Conservation (phyloP, 2,888 invertebrate species). For the Helobdella robusta region DNA sequence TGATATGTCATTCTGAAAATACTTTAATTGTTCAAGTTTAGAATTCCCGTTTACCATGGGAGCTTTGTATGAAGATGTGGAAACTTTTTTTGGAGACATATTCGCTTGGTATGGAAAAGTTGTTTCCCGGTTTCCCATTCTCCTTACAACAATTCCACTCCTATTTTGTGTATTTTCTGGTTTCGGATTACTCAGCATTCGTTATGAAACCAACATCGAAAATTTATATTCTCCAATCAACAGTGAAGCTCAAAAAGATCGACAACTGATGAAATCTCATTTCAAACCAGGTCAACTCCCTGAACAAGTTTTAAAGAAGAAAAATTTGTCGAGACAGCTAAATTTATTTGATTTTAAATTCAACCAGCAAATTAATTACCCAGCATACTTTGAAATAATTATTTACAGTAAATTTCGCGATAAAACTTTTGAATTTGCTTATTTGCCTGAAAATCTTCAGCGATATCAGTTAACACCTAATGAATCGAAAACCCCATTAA, state of each 20-base stretch:
- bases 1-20: too few relatives aligned
- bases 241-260: constrained; percentile 37
- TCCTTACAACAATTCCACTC: constrained; percentile 30
- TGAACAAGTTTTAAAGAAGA: too few relatives aligned
- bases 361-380: constrained; percentile 20
- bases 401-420: constrained; percentile 12
- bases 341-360: constrained; percentile 8
- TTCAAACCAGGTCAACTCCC: too few relatives aligned
- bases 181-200: constrained; percentile 33
- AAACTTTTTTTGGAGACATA: constrained; percentile 36
- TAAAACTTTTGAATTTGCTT: background rate
- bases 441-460: background rate
- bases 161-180: constrained; percentile 33
- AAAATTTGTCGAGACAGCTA: too few relatives aligned
- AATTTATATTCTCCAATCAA: constrained; percentile 38
- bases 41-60: too few relatives aligned
- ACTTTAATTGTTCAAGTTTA: too few relatives aligned
- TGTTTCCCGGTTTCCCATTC: constrained; percentile 30
- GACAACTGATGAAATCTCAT: constrained; percentile 22
- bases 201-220: constrained; percentile 36
- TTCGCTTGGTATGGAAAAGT: constrained; percentile 35
- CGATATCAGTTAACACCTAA: background rate
- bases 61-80: constrained; percentile 36
- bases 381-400: constrained; percentile 19
- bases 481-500: background rate